A percentile compares a stretch with the other conserved stretches of the same genome.
phyloP scores from a whole-genome alignment of 2,113 vertebrate species.

The Fulica atra region DNA sequence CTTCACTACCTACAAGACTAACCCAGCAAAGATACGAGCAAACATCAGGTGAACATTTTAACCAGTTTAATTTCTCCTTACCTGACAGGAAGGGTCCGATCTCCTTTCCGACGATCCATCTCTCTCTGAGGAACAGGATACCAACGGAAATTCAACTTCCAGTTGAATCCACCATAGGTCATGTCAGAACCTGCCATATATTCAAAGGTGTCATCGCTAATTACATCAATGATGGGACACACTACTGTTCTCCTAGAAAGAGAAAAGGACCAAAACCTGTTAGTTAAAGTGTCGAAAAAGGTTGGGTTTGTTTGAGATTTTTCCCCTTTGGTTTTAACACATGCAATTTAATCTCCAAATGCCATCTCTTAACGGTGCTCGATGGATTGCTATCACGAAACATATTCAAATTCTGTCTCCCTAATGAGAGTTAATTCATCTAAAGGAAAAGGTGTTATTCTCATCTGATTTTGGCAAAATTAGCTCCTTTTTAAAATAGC shows the following conservation, averaged over 20 bases:
- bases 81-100: slow-evolving; percentile 95
- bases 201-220: slow-evolving; percentile 98
- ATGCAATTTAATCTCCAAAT: not conserved
- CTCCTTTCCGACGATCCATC: slow-evolving; percentile 98
- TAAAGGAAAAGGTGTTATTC: not conserved
- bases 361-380: not conserved
- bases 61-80: not conserved
- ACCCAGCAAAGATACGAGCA: not conserved
- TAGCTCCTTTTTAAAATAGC: not conserved
- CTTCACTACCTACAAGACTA: not conserved
- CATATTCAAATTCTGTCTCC: not conserved
- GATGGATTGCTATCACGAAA: not conserved
- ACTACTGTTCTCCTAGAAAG: slow-evolving; percentile 90
- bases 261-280: not conserved
- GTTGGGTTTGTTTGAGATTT: too few relatives aligned
- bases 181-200: slow-evolving; percentile 99
- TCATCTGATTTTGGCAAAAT: not conserved
- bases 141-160: slow-evolving; percentile 99
- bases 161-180: slow-evolving; percentile 99
- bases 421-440: not conserved
- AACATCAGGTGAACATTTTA: not conserved
- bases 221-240: slow-evolving; percentile 97
- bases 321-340: too few relatives aligned
- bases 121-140: slow-evolving; percentile 98
- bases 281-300: not conserved